These are phyloP conservation scores for Drosophila serrata DNA, from an alignment of 1,140 invertebrate species.

Conservation along the genomic window DNA sequence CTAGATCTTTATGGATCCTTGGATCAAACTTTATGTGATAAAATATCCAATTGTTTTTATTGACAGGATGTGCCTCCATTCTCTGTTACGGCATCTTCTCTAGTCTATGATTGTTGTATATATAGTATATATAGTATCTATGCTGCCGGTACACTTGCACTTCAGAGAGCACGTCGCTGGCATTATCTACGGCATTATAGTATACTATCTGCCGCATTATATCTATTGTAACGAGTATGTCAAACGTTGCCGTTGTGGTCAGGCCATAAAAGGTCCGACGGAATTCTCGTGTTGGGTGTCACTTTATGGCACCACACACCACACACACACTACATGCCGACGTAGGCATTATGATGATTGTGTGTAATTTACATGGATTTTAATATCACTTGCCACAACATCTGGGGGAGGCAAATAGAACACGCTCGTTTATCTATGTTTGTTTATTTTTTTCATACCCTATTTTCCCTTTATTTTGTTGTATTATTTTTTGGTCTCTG, in stretches of 20 bases:
- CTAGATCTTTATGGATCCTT: too few species aligned
- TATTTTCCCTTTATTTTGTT: slow-evolving; percentile 17
- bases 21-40: not conserved
- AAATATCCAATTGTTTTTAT: not conserved
- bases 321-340: slow-evolving; percentile 29
- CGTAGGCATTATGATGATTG: slow-evolving; percentile 67
- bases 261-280: slow-evolving; percentile 65
- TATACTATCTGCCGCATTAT: slow-evolving; percentile 17
- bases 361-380: slow-evolving; percentile 82
- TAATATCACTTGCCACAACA: slow-evolving; percentile 57
- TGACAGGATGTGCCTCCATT: slow-evolving; percentile 9
- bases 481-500: too few species aligned
- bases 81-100: slow-evolving; percentile 23
- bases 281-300: slow-evolving; percentile 68
- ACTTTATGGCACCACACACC: slow-evolving; percentile 54
- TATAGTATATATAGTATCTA: slow-evolving; percentile 14
- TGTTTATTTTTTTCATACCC: slow-evolving; percentile 20
- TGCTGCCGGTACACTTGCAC: slow-evolving; percentile 40
- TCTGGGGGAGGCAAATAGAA: slow-evolving; percentile 28
- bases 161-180: slow-evolving; percentile 37
- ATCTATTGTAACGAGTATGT: slow-evolving; percentile 55
- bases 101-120: slow-evolving; percentile 20
- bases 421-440: slow-evolving; percentile 17
- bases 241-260: slow-evolving; percentile 46
- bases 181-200: slow-evolving; percentile 33